Conservation (phyloP, 2,113 vertebrate species). For the Campylomormyrus numenius region DNA sequence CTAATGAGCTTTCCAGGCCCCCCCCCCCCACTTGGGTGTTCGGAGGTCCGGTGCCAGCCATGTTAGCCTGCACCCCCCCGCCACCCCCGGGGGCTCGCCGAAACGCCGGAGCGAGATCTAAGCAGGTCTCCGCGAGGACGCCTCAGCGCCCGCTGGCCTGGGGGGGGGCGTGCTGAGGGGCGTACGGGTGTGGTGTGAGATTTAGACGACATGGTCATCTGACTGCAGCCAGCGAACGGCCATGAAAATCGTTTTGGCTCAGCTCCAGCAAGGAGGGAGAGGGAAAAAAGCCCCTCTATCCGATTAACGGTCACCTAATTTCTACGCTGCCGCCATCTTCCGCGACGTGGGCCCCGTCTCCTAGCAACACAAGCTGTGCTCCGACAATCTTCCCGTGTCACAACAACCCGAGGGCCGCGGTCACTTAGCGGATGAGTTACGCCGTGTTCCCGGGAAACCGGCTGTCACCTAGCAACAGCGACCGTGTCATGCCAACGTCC, state of each 20-base stretch:
- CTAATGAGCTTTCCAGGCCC: slow-evolving; percentile 20
- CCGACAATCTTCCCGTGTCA: background rate
- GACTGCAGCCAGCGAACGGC: background rate
- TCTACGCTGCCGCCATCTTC: background rate
- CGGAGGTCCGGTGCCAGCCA: background rate
- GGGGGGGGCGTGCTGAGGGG: background rate
- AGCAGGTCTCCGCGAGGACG: background rate
- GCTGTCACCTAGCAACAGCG: slow-evolving; percentile 12
- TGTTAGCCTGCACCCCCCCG: background rate
- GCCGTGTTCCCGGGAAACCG: background rate
- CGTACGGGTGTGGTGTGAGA: background rate
- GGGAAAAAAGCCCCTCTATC: background rate
- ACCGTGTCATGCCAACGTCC: slow-evolving; percentile 11
- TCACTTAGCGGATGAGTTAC: slow-evolving; percentile 1
- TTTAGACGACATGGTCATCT: slow-evolving; percentile 2
- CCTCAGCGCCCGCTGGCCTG: background rate
- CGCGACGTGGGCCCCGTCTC: background rate
- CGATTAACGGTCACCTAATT: slow-evolving; percentile 20
- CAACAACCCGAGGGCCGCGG: background rate
- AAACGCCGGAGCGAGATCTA: background rate
- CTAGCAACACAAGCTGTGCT: background rate
- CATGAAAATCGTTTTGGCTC: background rate
- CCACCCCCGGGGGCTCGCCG: background rate
- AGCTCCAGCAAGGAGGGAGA: background rate
- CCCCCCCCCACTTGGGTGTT: background rate